A percentile compares a stretch with the other conserved stretches of the same genome.
These are phyloP conservation scores for Atopsyche davidsoni DNA, from an alignment of 1,140 invertebrate species.

Conservation along the genomic window DNA sequence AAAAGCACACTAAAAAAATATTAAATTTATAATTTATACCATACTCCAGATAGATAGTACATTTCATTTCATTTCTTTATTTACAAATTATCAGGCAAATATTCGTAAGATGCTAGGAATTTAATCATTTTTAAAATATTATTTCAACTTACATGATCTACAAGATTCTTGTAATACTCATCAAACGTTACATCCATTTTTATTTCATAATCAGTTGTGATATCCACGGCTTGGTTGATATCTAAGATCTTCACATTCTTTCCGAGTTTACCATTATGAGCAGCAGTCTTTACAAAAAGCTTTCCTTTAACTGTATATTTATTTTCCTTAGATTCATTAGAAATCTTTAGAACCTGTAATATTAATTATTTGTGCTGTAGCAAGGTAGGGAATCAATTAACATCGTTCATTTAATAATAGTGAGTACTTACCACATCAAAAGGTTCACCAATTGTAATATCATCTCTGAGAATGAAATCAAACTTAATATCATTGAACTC, in stretches of 20 bases:
- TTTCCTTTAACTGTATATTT: slow-evolving; percentile 63
- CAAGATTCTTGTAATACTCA: slow-evolving; percentile 71
- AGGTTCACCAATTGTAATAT: slow-evolving; percentile 79
- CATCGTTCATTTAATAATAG: not conserved
- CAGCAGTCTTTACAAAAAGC: slow-evolving; percentile 69
- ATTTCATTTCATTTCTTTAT: not conserved
- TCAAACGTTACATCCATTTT: slow-evolving; percentile 67
- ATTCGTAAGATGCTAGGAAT: not conserved
- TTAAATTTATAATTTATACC: no score
- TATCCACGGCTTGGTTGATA: slow-evolving; percentile 56
- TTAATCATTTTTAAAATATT: not conserved
- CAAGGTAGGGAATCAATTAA: not conserved
- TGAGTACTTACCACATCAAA: slow-evolving; percentile 59
- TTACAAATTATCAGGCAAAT: not conserved
- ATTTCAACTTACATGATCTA: slow-evolving; percentile 52
- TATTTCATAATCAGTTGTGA: slow-evolving; percentile 59
- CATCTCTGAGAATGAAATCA: slow-evolving; percentile 75
- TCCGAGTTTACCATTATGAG: slow-evolving; percentile 73
- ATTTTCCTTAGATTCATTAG: slow-evolving; percentile 60
- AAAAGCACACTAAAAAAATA: slow-evolving; percentile 63
- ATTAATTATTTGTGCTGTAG: not conserved
- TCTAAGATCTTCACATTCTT: slow-evolving; percentile 65
- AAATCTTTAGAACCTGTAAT: slow-evolving; percentile 56
- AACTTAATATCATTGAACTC: slow-evolving; percentile 84
- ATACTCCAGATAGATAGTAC: no score